Evolutionary conservation across 64 coral and sea anemone species (phyloP), one percentile per base, ranked within the genome.

Genomic region (Actinia tenebrosa): DNA sequence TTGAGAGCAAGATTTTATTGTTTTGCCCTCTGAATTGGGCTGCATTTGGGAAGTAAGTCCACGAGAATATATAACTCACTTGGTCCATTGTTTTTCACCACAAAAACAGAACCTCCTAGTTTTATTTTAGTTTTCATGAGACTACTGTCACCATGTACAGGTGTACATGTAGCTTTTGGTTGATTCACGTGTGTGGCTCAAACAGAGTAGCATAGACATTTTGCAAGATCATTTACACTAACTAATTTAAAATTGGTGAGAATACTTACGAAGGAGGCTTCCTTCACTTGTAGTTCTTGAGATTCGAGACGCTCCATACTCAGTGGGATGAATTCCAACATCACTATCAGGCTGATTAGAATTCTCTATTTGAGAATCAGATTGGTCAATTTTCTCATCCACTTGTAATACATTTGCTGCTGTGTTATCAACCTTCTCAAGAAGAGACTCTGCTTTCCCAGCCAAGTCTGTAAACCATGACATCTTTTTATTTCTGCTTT

Each of bases 391-490:
- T 85, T 85, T 59, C 56, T 66, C 66, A 0, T 98, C 95, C 25
- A 83, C 91, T 77, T 91, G 90, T 18, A 98, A 62, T 52, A 88
- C 97, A 86, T 80, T 87, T 5, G 91, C 88, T 61, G 97, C 97
- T 56, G 85, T 88, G 46, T 92, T 90, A 71, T 99, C 97, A 62
- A 99, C 93, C 50, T 93, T 95, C 43, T 99, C 97, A 42, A 99
- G 87, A 60, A 99, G 88, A 3, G 86, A 95, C 84, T 99, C 97
- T 58, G 97, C 97, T 63, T 95, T 99, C 9, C 93, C 97, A 53
- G 97, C 97, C 54, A 99, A 79, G 6, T 95, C 91, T 80, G 84
- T 90, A 25, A 99, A 93, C 97, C 97, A 99, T 0, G 97, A 99
- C 97, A 99, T 99, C 26, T 75, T 75, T 26, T 75, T 3, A 15